A percentile compares a stretch with the other conserved stretches of the same genome.
Evolutionary conservation across 2,113 vertebrate genomes (phyloP).

Genomic region (Dromaius novaehollandiae): DNA sequence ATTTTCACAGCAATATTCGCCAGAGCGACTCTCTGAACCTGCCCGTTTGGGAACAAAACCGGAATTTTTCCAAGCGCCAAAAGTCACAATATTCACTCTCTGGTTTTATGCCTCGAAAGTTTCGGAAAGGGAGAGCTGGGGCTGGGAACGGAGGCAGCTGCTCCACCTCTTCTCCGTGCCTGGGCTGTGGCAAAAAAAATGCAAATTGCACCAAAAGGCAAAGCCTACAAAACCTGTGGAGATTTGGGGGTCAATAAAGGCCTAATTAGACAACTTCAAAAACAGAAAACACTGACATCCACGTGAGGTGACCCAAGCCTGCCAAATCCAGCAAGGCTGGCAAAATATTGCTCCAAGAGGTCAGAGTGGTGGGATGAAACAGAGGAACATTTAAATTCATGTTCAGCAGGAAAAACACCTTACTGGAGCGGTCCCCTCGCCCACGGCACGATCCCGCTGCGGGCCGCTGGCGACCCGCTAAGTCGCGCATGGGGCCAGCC

Average conservation of each 20-base stretch:
- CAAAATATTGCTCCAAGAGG: not conserved
- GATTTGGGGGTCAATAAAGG: not conserved
- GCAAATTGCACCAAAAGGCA: not conserved
- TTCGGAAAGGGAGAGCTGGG: not conserved
- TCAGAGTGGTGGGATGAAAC: not conserved
- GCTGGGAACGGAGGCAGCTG: not conserved
- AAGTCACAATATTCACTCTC: not conserved
- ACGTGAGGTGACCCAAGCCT: not conserved
- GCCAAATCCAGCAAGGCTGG: not conserved
- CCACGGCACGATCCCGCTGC: too few relatives aligned
- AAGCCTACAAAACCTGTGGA: not conserved
- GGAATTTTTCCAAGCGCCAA: not conserved
- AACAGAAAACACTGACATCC: not conserved
- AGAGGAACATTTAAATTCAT: not conserved
- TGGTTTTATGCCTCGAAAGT: not conserved
- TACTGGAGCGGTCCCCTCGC: not conserved
- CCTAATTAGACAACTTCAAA: not conserved
- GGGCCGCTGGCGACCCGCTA: too few relatives aligned
- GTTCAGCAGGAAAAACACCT: not conserved
- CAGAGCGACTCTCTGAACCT: not conserved
- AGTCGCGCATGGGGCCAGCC: not conserved
- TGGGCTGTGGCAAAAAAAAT: not conserved
- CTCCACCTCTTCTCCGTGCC: accelerated
- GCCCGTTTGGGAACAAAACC: not conserved
- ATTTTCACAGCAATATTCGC: not conserved